Conservation (phyloP, 2,113 vertebrate species). For the Stigmatopora argus region DNA sequence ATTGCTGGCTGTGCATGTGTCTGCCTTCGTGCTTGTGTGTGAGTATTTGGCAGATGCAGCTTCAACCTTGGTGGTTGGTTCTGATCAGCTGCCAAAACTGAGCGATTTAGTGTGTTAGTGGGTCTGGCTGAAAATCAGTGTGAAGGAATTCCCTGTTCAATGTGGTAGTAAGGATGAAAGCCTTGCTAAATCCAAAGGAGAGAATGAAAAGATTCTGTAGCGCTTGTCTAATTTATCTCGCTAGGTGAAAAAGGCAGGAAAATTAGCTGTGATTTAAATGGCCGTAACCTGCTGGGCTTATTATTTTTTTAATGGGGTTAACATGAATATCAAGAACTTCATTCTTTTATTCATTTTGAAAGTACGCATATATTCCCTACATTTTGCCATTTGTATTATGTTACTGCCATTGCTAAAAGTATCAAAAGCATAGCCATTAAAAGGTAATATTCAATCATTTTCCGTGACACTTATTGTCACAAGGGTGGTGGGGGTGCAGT, state of each 20-base stretch:
- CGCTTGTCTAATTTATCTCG: conserved; percentile 6
- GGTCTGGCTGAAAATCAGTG: conserved; percentile 40
- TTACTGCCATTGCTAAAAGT: too few relatives aligned
- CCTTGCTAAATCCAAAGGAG: neutral
- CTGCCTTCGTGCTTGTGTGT: conserved; percentile 2
- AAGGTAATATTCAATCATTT: too few relatives aligned
- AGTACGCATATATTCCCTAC: too few relatives aligned
- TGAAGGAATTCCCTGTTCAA: conserved; percentile 43
- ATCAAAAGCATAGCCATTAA: too few relatives aligned
- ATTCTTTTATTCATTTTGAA: neutral
- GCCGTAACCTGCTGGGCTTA: neutral
- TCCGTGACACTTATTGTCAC: too few relatives aligned
- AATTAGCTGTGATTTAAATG: conserved; percentile 1
- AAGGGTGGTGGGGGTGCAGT: too few relatives aligned
- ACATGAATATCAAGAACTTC: neutral
- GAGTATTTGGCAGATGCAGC: conserved; percentile 16
- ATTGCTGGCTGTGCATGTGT: neutral
- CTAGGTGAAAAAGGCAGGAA: neutral
- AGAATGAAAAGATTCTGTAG: conserved; percentile 13
- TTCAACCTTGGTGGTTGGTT: conserved; percentile 34
- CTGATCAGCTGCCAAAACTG: conserved; percentile 38
- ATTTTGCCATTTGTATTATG: too few relatives aligned
- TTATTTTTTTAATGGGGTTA: neutral
- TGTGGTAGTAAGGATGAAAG: conserved; percentile 17
- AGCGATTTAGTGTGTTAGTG: conserved; percentile 48